A percentile compares a stretch with the other conserved stretches of the same genome.
Conservation (phyloP, 2,113 vertebrate species). For the Gnathonemus echidnorhynchus region DNA sequence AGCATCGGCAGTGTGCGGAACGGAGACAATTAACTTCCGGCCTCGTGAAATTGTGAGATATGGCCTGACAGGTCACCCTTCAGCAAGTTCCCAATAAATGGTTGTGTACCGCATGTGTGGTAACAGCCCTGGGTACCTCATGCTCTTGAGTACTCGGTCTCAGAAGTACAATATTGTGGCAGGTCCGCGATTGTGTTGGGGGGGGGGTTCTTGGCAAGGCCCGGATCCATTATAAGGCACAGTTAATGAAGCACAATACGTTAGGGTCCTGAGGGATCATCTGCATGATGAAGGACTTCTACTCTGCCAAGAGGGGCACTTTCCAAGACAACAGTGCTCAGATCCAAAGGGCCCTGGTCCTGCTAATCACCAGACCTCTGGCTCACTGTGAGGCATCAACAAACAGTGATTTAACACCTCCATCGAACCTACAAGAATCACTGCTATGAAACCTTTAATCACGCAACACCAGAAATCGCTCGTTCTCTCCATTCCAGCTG, state of each 20-base stretch:
- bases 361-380: background rate
- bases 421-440: background rate
- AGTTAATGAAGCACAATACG: conserved; percentile 4
- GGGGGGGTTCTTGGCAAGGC: background rate
- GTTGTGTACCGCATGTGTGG: background rate
- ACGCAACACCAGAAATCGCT: background rate
- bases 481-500: background rate
- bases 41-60: background rate
- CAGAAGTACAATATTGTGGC: background rate
- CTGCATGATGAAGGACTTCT: conserved; percentile 5
- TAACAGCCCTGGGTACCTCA: background rate
- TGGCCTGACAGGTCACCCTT: background rate
- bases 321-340: background rate
- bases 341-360: background rate
- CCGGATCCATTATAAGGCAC: background rate
- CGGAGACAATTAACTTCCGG: background rate
- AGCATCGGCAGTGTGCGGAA: background rate
- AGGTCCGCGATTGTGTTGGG: background rate
- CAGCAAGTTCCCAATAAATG: background rate
- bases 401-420: background rate
- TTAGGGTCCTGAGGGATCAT: background rate
- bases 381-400: background rate
- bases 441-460: background rate
- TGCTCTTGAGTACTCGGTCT: background rate
- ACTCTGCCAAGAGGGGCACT: background rate